phyloP scores from a whole-genome alignment of 2,797 vertebrate species.

The Sebastes oblongus region DNA sequence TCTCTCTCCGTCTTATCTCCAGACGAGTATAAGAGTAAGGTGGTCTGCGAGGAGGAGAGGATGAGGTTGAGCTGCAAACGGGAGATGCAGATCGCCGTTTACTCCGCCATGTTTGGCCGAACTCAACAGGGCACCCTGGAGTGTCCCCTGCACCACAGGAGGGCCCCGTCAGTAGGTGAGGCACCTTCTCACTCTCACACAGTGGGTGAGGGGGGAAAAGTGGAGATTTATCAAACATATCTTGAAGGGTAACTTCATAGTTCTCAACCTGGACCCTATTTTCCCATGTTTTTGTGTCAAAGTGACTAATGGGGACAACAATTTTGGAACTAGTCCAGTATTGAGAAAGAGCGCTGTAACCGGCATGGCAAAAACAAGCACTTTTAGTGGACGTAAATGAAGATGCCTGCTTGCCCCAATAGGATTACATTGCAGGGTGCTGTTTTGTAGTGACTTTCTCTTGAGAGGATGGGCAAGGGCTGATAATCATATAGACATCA shows the following conservation, averaged over 20 bases:
- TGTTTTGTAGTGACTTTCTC: neutral
- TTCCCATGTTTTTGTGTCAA: too few relatives aligned
- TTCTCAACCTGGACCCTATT: too few relatives aligned
- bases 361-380: too few relatives aligned
- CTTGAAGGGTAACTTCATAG: neutral
- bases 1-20: neutral
- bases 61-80: slow-evolving; percentile 90
- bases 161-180: slow-evolving; percentile 86
- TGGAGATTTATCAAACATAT: neutral
- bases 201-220: rapidly evolving
- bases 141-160: slow-evolving; percentile 85
- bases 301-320: too few relatives aligned
- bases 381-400: too few relatives aligned
- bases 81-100: slow-evolving; percentile 89
- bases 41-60: slow-evolving; percentile 90
- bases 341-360: too few relatives aligned
- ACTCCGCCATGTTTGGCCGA: slow-evolving; percentile 89
- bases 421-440: neutral
- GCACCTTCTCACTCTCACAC: neutral
- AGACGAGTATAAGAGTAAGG: slow-evolving; percentile 93
- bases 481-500: neutral
- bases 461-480: neutral
- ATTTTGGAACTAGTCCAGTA: too few relatives aligned
- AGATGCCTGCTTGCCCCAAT: too few relatives aligned
- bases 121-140: slow-evolving; percentile 87